phyloP scores from a whole-genome alignment of 2,113 vertebrate genomes.

The Atractosteus spatula region DNA sequence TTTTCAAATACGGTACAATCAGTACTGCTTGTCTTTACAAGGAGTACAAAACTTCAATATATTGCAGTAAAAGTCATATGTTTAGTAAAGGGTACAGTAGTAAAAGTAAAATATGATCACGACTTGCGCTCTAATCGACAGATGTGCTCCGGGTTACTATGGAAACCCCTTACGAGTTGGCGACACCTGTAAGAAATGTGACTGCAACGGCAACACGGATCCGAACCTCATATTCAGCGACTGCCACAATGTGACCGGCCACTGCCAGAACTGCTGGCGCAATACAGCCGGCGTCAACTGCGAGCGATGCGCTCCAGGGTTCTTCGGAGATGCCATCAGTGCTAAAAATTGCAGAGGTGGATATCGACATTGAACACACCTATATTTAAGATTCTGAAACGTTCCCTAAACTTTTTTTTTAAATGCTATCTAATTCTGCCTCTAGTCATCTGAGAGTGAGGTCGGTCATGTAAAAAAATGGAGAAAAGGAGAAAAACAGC shows the following conservation, averaged over 20 bases:
- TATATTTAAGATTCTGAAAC: too few relatives aligned
- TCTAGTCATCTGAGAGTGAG: too few relatives aligned
- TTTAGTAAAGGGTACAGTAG: too few relatives aligned
- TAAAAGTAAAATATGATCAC: too few relatives aligned
- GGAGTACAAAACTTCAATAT: too few relatives aligned
- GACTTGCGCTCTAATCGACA: slow-evolving; percentile 34
- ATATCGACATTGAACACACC: background rate
- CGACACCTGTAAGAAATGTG: slow-evolving; percentile 84
- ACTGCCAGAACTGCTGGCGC: slow-evolving; percentile 85
- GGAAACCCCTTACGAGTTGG: slow-evolving; percentile 84
- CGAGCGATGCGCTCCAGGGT: slow-evolving; percentile 81
- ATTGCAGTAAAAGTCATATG: too few relatives aligned
- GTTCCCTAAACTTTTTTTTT: too few relatives aligned
- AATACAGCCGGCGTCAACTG: slow-evolving; percentile 84
- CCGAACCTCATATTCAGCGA: slow-evolving; percentile 93
- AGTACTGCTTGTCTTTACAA: too few relatives aligned
- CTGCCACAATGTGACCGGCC: slow-evolving; percentile 88
- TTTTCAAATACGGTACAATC: too few relatives aligned
- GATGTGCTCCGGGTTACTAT: slow-evolving; percentile 93
- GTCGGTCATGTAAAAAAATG: too few relatives aligned
- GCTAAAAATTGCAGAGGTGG: slow-evolving; percentile 89
- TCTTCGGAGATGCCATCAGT: slow-evolving; percentile 82
- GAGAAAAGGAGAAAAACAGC: too few relatives aligned
- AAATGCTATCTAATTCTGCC: too few relatives aligned
- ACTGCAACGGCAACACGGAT: slow-evolving; percentile 94